phyloP scores from a whole-genome alignment of 2,888 invertebrate species.

The Aleiodes alternator region DNA sequence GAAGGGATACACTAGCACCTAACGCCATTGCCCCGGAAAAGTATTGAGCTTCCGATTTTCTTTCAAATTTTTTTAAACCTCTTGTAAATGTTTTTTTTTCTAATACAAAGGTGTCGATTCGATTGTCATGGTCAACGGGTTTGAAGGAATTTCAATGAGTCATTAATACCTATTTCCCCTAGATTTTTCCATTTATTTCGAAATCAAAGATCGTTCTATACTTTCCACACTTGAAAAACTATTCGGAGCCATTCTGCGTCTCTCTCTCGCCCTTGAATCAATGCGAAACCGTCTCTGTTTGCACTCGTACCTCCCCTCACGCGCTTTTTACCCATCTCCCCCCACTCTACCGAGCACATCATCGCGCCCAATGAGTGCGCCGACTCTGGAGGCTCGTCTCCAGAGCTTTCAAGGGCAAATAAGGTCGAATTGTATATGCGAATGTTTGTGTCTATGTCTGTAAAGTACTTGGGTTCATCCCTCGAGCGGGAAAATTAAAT shows the following conservation, averaged over 20 bases:
- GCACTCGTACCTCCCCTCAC: constrained; percentile 25
- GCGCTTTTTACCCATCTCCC: background rate
- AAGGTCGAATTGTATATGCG: constrained; percentile 60
- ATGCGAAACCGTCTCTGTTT: too few species aligned
- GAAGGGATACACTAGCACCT: constrained; percentile 15
- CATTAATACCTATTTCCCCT: too few species aligned
- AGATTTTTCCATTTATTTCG: too few species aligned
- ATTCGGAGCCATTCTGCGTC: background rate
- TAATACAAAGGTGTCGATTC: too few species aligned
- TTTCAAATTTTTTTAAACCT: background rate
- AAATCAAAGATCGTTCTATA: too few species aligned
- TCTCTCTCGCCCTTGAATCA: background rate
- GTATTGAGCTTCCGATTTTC: background rate
- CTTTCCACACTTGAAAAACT: too few species aligned
- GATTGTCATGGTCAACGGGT: too few species aligned
- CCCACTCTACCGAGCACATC: constrained; percentile 36
- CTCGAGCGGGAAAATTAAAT: constrained; percentile 46
- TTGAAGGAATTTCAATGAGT: too few species aligned
- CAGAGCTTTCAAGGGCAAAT: constrained; percentile 66
- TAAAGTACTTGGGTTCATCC: constrained; percentile 45
- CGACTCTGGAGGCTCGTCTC: constrained; percentile 62
- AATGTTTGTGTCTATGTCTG: background rate
- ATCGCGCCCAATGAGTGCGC: constrained; percentile 40
- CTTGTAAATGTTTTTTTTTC: too few species aligned
- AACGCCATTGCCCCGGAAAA: constrained; percentile 1